Base-by-base conservation (phyloP, 1,140 invertebrate species). In the Leptoteleia sp. region DNA sequence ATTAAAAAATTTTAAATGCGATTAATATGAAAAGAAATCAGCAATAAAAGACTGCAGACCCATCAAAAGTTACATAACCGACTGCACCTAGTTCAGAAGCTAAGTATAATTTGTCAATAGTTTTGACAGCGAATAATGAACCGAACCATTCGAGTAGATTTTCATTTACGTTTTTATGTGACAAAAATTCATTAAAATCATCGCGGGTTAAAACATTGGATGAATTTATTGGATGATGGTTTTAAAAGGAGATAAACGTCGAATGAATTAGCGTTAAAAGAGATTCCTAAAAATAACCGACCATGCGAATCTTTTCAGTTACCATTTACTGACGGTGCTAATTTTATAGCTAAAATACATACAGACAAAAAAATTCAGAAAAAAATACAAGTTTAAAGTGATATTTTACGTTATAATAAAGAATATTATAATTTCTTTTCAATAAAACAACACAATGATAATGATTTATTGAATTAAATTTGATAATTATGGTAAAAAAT, bases 91-190 rank as follows among this genome's bases (percentile, higher is more conserved):
- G 38, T 17, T 55, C 37, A 8, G 13, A 31, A 59, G 22, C 54
- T n/a, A 38, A 59, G 38, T 29, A 29, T 59, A 59, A 59, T 43
- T 59, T 43, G 38, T 19, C 38, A 59, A 43, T 43, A 38, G 13
- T 43, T 59, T 43, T 42, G 54, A 59, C 54, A 59, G 7, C 16
- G 50, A 54, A 38, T 33, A 33, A 47, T 11, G 1, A 38, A 16
- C 6, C 17, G 27, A 9, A 50, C n/a, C 13, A 9, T 13, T 50
- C 45, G 17, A 50, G 45, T 7, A 3, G 9, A 17, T 16, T 27
- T 50, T 29, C 16, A 50, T 17, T 50, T 50, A 15, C 13, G 9
- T 33, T 50, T 31, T 31, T 33, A 50, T 17, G 13, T 33, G 29
- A 33, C 12, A 5, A 52, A 35, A 52, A 9, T 1, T 0, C 16